A percentile compares a stretch with the other conserved stretches of the same genome.
These are phyloP conservation scores for Ptilodon capucinus DNA, from an alignment of 2,888 invertebrate genomes.

Conservation along the genomic window DNA sequence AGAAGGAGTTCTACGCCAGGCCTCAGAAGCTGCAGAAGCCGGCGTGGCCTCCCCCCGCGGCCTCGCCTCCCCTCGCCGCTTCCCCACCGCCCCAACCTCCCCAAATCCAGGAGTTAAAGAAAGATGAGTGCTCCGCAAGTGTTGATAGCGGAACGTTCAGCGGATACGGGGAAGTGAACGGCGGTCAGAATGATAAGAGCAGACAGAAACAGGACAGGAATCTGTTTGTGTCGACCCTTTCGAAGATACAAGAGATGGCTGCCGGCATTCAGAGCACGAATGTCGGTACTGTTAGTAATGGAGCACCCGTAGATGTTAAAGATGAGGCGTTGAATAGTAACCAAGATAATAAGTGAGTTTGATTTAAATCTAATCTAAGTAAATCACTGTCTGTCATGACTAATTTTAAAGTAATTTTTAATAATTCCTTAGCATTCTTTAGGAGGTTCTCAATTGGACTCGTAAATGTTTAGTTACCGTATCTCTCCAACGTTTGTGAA, in stretches of 20 bases:
- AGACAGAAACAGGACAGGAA: conserved; percentile 70
- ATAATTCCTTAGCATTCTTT: too few relatives aligned
- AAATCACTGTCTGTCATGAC: too few relatives aligned
- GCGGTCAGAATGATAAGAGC: conserved; percentile 60
- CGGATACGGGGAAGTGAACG: conserved; percentile 74
- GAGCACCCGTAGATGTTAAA: conserved; percentile 57
- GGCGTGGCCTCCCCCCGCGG: conserved; percentile 85
- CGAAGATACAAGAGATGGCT: conserved; percentile 85
- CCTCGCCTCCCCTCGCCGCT: conserved; percentile 73
- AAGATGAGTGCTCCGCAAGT: conserved; percentile 75
- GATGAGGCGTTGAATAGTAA: conserved; percentile 63
- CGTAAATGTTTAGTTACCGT: too few relatives aligned
- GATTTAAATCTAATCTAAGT: too few relatives aligned
- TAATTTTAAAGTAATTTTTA: too few relatives aligned
- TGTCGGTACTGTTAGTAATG: conserved; percentile 69
- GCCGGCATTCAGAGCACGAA: conserved; percentile 67
- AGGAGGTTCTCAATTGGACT: too few relatives aligned
- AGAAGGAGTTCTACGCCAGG: conserved; percentile 89
- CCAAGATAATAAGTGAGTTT: conserved; percentile 71
- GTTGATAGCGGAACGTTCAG: conserved; percentile 75
- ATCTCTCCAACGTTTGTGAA: too few relatives aligned
- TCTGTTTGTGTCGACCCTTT: conserved; percentile 83
- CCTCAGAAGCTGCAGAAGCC: conserved; percentile 89
- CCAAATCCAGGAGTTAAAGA: conserved; percentile 56
- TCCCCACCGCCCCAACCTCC: conserved; percentile 83